Evolutionary conservation across 1,140 invertebrate genomes (phyloP).

Genomic region (Diorhabda carinulata): DNA sequence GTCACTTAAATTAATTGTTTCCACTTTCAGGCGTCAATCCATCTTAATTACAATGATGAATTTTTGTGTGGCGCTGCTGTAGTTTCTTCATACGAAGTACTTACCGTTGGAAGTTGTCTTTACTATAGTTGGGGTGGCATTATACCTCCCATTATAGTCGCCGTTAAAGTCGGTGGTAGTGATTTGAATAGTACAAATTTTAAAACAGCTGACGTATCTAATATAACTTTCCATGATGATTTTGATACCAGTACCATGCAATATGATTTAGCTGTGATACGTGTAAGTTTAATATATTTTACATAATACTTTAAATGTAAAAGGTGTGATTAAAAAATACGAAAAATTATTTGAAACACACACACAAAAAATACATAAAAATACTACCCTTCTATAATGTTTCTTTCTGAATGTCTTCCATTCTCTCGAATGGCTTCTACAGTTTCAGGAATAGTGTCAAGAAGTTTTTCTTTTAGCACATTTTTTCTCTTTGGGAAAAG

Average conservation of each 20-base stretch:
- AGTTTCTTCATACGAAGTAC: background rate
- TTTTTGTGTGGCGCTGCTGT: slow-evolving; percentile 13
- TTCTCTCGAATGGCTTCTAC: too few relatives aligned
- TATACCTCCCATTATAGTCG: slow-evolving; percentile 14
- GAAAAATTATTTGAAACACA: too few relatives aligned
- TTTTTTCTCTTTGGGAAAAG: too few relatives aligned
- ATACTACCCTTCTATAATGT: too few relatives aligned
- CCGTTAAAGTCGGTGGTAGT: slow-evolving; percentile 1
- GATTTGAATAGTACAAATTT: background rate
- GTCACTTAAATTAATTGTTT: too few relatives aligned
- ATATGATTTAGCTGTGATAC: slow-evolving; percentile 14
- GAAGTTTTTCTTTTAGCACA: too few relatives aligned
- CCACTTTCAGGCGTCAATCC: slow-evolving; percentile 8
- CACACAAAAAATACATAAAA: too few relatives aligned
- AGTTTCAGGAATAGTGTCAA: too few relatives aligned
- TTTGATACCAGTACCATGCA: slow-evolving; percentile 8
- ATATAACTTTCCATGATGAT: slow-evolving; percentile 8
- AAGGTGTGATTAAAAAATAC: too few relatives aligned
- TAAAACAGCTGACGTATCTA: background rate
- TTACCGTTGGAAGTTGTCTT: slow-evolving; percentile 9
- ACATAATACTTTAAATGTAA: too few relatives aligned
- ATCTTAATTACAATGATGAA: slow-evolving; percentile 6
- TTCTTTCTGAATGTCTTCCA: too few relatives aligned
- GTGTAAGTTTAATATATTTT: background rate
- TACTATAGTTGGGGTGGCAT: slow-evolving; percentile 17